Evolutionary conservation across 2,888 invertebrate genomes (phyloP).

Genomic region (Idaea aversata): DNA sequence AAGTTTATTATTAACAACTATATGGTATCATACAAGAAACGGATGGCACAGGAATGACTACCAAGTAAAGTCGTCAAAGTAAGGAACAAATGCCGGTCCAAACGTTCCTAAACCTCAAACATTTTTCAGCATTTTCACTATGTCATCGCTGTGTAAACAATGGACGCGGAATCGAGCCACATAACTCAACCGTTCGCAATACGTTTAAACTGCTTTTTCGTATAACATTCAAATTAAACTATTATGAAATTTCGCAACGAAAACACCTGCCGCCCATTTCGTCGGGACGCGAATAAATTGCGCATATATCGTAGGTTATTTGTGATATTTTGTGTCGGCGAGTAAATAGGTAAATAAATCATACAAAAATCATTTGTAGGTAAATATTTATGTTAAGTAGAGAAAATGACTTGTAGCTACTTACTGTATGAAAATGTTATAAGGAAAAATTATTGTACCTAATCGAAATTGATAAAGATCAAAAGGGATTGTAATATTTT

Average conservation of each 20-base stretch:
- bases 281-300: slow-evolving; percentile 42
- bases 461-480: too few species aligned
- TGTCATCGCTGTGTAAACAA: not conserved
- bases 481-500: too few species aligned
- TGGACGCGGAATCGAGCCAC: not conserved
- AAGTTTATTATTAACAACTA: too few species aligned
- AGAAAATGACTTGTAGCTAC: not conserved
- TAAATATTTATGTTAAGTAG: not conserved
- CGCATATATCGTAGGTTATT: slow-evolving; percentile 45
- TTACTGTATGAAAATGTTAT: not conserved
- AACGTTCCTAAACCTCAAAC: not conserved
- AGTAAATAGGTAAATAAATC: slow-evolving; percentile 27
- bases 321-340: slow-evolving; percentile 44
- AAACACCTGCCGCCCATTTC: slow-evolving; percentile 47
- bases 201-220: slow-evolving; percentile 31
- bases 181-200: slow-evolving; percentile 13
- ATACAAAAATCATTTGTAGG: not conserved
- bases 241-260: slow-evolving; percentile 32
- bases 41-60: too few species aligned
- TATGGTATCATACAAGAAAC: too few species aligned
- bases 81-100: not conserved
- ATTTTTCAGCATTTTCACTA: not conserved
- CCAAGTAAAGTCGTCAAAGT: too few species aligned
- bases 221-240: slow-evolving; percentile 42
- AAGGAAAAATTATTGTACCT: not conserved